A percentile compares a stretch with the other conserved stretches of the same genome.
phyloP scores from a whole-genome alignment of 2,113 vertebrate species.

The Delphinapterus leucas region DNA sequence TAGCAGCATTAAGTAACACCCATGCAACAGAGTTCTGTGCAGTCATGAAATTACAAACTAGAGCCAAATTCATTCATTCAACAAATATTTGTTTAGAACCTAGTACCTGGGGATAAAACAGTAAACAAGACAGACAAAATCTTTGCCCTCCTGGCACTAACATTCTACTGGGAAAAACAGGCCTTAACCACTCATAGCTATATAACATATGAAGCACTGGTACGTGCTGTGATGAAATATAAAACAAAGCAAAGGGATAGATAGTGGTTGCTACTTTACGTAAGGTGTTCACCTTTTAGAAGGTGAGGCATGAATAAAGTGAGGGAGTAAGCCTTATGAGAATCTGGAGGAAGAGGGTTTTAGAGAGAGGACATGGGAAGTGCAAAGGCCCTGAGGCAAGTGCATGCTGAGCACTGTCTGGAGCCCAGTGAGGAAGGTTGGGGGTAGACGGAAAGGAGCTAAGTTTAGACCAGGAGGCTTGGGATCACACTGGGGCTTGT shows the following conservation, averaged over 20 bases:
- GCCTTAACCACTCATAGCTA: not conserved
- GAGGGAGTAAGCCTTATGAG: not conserved
- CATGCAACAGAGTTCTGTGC: not conserved
- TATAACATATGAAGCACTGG: not conserved
- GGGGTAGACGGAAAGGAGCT: not conserved
- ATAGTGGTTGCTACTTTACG: not conserved
- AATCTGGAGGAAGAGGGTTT: not conserved
- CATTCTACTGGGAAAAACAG: not conserved
- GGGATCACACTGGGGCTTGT: not conserved
- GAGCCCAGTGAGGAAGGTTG: not conserved
- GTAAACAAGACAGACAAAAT: not conserved
- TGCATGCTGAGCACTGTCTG: not conserved
- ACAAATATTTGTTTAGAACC: not conserved
- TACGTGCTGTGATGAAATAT: not conserved
- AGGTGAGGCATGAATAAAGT: not conserved
- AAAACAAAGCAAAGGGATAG: not conserved
- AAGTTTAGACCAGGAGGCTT: not conserved
- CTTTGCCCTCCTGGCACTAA: not conserved
- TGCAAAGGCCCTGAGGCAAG: not conserved
- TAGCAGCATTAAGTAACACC: not conserved
- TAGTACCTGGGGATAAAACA: not conserved
- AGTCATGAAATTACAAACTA: not conserved
- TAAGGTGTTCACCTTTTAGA: not conserved
- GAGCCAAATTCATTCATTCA: not conserved
- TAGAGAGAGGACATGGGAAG: not conserved